phyloP scores from a whole-genome alignment of 1,140 invertebrate species.

The Aphidius ervi region DNA sequence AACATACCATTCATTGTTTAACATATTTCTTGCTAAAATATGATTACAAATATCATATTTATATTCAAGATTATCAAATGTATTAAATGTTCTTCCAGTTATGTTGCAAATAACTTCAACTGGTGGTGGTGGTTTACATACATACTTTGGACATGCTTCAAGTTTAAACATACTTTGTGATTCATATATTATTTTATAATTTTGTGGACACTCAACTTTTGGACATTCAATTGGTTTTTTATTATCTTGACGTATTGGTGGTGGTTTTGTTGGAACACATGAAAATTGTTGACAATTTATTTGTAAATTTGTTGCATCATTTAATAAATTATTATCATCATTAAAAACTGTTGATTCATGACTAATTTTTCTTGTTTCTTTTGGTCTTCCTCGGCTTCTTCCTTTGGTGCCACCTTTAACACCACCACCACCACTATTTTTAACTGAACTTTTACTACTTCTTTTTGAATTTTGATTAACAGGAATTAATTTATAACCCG shows the following conservation, averaged over 20 bases:
- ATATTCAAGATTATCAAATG: conserved; percentile 72
- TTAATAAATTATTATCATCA: neutral
- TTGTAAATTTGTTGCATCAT: conserved; percentile 7
- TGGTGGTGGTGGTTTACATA: conserved; percentile 59
- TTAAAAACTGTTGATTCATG: conserved; percentile 30
- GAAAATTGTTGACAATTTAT: conserved; percentile 55
- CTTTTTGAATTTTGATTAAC: conserved; percentile 6
- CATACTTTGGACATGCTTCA: conserved; percentile 53
- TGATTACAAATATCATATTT: conserved; percentile 79
- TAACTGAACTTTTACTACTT: conserved; percentile 14
- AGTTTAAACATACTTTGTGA: conserved; percentile 34
- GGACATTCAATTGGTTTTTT: conserved; percentile 49
- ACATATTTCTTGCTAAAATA: conserved; percentile 66
- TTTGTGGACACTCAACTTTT: conserved; percentile 56
- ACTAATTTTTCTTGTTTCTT: conserved; percentile 14
- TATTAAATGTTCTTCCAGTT: conserved; percentile 69
- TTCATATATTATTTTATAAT: conserved; percentile 50
- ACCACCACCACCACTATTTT: conserved; percentile 35
- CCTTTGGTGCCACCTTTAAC: conserved; percentile 35
- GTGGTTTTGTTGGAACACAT: conserved; percentile 50
- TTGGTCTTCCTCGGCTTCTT: neutral
- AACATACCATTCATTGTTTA: conserved; percentile 62
- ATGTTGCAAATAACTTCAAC: conserved; percentile 67
- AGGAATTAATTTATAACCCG: conserved; percentile 54
- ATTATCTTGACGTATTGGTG: conserved; percentile 32